Evolutionary conservation across 2,113 vertebrate species (phyloP).

Genomic region (Ameiurus melas): DNA sequence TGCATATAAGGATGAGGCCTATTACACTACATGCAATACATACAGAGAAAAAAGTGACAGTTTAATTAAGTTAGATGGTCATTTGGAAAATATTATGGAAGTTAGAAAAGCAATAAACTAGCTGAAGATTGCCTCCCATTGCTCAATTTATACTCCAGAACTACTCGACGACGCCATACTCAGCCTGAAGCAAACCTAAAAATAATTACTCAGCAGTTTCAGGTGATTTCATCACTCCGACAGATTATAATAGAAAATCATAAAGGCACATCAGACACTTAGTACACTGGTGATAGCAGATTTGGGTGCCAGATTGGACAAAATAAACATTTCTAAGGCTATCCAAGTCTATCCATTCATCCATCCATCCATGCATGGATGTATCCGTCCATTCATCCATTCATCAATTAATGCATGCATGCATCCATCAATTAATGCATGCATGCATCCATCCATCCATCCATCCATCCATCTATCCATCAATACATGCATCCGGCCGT

Average conservation of each 20-base stretch:
- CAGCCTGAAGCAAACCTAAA: slow-evolving; percentile 15
- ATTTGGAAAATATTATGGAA: slow-evolving; percentile 5
- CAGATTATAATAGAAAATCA: neutral
- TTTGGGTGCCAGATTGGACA: neutral
- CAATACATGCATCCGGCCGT: neutral
- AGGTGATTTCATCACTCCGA: slow-evolving; percentile 14
- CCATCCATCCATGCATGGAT: neutral
- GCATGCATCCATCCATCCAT: neutral
- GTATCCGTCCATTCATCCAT: neutral
- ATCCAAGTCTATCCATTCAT: neutral
- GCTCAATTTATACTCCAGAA: slow-evolving; percentile 11
- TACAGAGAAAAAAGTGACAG: slow-evolving; percentile 11
- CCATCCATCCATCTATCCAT: neutral
- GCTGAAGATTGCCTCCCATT: slow-evolving; percentile 14
- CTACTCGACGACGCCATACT: slow-evolving; percentile 7
- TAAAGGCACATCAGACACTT: neutral
- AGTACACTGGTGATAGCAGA: neutral
- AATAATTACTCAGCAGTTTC: slow-evolving; percentile 25
- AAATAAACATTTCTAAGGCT: neutral
- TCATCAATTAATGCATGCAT: neutral
- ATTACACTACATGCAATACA: neutral
- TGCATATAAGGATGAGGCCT: slow-evolving; percentile 11
- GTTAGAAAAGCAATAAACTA: slow-evolving; percentile 12
- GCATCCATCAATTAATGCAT: neutral
- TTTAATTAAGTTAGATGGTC: slow-evolving; percentile 25